A percentile compares a stretch with the other conserved stretches of the same genome.
Conservation (phyloP, 2,888 invertebrate genomes). For the Acanthococcus lagerstroemiae region DNA sequence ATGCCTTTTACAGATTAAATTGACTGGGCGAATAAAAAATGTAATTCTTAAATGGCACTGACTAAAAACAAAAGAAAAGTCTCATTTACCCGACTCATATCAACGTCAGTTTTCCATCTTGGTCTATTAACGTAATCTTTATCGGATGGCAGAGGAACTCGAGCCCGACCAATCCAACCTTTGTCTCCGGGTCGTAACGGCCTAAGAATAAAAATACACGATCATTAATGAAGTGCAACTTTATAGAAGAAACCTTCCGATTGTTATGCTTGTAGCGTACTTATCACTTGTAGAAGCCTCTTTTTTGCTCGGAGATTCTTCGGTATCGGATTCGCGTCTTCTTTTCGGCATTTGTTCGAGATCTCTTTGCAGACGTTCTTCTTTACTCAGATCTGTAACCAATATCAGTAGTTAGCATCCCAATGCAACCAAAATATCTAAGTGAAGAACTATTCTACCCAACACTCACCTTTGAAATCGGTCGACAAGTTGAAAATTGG, state of each 20-base stretch:
- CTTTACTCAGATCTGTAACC: conserved; percentile 65
- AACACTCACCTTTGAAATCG: conserved; percentile 59
- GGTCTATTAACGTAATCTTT: conserved; percentile 95
- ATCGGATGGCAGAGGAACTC: conserved; percentile 88
- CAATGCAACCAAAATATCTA: too few relatives aligned
- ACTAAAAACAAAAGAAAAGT: background rate
- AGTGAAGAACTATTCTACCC: too few relatives aligned
- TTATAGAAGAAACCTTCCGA: too few relatives aligned
- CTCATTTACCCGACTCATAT: conserved; percentile 62
- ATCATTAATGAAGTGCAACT: too few relatives aligned
- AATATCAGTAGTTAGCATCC: too few relatives aligned
- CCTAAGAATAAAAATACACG: conserved; percentile 42
- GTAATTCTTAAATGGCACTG: conserved; percentile 2
- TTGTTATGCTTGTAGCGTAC: too few relatives aligned
- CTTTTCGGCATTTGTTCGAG: conserved; percentile 67
- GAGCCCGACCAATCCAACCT: conserved; percentile 88
- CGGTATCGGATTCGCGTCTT: conserved; percentile 36
- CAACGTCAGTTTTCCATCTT: conserved; percentile 77
- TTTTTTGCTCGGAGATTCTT: conserved; percentile 38
- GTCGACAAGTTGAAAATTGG: conserved; percentile 94
- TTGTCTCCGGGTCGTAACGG: conserved; percentile 82
- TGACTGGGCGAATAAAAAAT: conserved; percentile 13
- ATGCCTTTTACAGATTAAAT: too few relatives aligned
- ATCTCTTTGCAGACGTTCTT: conserved; percentile 89
- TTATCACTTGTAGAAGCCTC: conserved; percentile 49